Evolutionary conservation across 1,140 invertebrate genomes (phyloP), one percentile per base, ranked within the genome.

Genomic region (Hycleus phaleratus): DNA sequence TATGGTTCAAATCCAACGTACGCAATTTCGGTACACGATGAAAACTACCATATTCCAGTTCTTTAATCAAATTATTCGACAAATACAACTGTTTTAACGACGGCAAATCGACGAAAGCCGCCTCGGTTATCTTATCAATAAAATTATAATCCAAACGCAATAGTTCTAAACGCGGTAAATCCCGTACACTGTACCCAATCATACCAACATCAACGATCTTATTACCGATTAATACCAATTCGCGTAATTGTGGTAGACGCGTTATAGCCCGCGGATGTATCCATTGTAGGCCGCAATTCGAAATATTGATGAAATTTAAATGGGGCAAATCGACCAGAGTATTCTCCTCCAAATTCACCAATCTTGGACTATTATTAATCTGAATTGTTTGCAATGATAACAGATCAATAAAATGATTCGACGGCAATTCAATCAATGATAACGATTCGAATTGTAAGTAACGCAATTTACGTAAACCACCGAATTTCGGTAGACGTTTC

Each of bases 101-200:
- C 0, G 85, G 81, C 48, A 91, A 75, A 72, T 93, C 88, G 1
- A 90, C 85, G 71, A 94, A 93, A 1, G 86, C 84, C 0, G 82
- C 87, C 73, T 91, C 88, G 38, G 78, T 78, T 1, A 94, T 73
- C 57, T 80, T 79, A 45, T 82, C 81, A 6, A 92, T 85, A 26
- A 78, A 73, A 67, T 93, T 93, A 40, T 79, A 68, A 66, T 87
- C 85, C 3, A 92, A 67, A 57, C 83, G 80, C 12, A 93, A 70
- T 10, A 80, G 78, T 49, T 86, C 79, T 3, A 93, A 71, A 40
- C 80, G 79, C 10, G 85, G 82, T 11, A 93, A 75, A 66, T 91
- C 89, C 70, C 86, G 78, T 1, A 84, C 79, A 12, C 86, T 85
- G 57, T 86, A 78, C 2, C 90, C 90, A 5, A 92, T 78, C 81